Percentiles rank a stretch among this genome's conserved stretches.
Conservation (phyloP, 1,140 invertebrate genomes). For the Pseudomyrmex dendroicus region DNA sequence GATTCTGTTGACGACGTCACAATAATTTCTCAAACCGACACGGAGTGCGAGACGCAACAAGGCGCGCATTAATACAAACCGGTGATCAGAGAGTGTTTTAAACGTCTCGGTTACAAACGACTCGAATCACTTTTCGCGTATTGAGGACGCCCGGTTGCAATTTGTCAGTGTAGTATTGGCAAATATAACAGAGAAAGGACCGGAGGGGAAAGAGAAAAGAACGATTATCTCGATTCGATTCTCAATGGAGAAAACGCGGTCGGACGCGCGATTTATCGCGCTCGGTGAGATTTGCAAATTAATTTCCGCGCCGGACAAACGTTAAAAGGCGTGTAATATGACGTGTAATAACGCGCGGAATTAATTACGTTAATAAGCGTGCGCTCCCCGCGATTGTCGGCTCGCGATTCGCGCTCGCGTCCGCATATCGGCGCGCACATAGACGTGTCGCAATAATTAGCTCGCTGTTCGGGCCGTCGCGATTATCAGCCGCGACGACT, state of each 20-base stretch:
- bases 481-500: neutral
- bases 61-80: neutral
- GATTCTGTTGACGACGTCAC: slow-evolving; percentile 24
- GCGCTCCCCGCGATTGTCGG: neutral
- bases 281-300: neutral
- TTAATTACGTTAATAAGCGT: slow-evolving; percentile 44
- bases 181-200: too few species aligned
- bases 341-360: neutral
- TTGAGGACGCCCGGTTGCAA: neutral
- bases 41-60: neutral
- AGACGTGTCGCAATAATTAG: neutral
- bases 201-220: too few species aligned
- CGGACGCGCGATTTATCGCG: neutral
- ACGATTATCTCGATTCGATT: too few species aligned
- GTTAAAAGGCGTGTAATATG: slow-evolving; percentile 12
- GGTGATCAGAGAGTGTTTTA: slow-evolving; percentile 52
- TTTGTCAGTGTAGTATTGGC: too few species aligned
- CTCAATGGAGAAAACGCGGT: too few species aligned
- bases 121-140: neutral
- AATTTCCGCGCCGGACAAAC: too few species aligned
- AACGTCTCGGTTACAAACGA: slow-evolving; percentile 5
- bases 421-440: neutral
- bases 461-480: too few species aligned
- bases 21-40: slow-evolving; percentile 57
- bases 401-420: neutral